Evolutionary conservation across 2,888 invertebrate species (phyloP), one percentile per base, ranked within the genome.

Genomic region (Calameuta idolon): DNA sequence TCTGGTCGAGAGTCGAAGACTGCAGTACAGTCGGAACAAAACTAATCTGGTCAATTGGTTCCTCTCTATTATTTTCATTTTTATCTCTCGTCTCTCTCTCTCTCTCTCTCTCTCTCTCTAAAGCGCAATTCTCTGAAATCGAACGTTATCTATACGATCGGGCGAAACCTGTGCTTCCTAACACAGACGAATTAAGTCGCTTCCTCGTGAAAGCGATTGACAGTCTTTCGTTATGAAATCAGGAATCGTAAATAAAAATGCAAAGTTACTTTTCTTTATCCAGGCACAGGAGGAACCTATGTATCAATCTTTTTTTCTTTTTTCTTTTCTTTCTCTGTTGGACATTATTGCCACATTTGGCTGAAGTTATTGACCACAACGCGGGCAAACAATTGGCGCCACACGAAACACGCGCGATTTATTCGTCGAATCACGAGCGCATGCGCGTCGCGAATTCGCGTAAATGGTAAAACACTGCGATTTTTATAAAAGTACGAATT

Each of bases 211-310:
- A 75, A 77, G 74, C 81, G 77, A 80, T 77, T 83, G 81, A 82
- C 81, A 84, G 79, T 81, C 79, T 81, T 75, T 77, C 77, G 73
- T 69, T 69, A 79, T 77, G 77, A 75, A 81, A 83, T 81, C 80
- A 77, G 78, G 80, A 81, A 81, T 81, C 79, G 76, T 76, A 81
- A 81, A 80, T 78, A 75, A 85, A 85, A 83, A 85, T 85, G 79
- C 83, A 81, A 79, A 34, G 55, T 77, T 40, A 40, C 5, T 55
- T 78, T 79, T 79, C 33, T 80, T 75, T 78, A 80, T 81, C 78
- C 83, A 85, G 85, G 86, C 86, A 86, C 85, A 81, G 84, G 83
- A 85, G 84, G 83, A 85, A 83, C 82, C 37, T 73, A 74, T 34
- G 55, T 55, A 55, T 55, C 23, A 55, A 55, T 55, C 23, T 40